phyloP scores from a whole-genome alignment of 2,888 invertebrate species.

The Hymenopus coronatus region DNA sequence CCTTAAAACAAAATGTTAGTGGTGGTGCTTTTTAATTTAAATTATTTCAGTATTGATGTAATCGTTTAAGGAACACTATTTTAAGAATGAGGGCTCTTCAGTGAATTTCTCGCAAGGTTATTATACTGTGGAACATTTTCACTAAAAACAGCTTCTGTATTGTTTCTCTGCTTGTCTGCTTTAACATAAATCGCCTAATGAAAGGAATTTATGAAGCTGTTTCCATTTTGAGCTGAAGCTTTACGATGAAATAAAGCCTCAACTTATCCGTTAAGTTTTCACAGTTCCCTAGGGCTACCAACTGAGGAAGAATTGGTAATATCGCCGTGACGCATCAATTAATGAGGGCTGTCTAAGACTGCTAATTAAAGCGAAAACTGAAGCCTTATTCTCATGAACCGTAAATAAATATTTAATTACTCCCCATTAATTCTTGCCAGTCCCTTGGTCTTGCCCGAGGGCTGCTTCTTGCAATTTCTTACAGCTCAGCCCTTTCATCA shows the following conservation, averaged over 20 bases:
- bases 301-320: not conserved
- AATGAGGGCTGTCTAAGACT: not conserved
- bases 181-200: no score
- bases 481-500: not conserved
- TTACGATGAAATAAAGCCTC: not conserved
- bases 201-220: no score
- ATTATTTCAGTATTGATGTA: no score
- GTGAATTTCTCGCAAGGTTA: no score
- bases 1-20: no score
- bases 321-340: not conserved
- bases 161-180: no score
- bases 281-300: not conserved
- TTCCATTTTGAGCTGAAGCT: no score
- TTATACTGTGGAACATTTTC: no score
- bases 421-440: slow-evolving; percentile 13
- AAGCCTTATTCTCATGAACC: not conserved
- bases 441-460: not conserved
- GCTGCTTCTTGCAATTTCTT: not conserved
- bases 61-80: no score
- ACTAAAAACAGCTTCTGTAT: no score
- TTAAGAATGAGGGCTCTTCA: no score
- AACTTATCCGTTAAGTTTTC: not conserved
- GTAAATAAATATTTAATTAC: slow-evolving; percentile 20
- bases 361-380: not conserved
- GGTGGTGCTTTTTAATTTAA: no score